Conservation (phyloP, 2,113 vertebrate species). For the Edolisoma coerulescens region DNA sequence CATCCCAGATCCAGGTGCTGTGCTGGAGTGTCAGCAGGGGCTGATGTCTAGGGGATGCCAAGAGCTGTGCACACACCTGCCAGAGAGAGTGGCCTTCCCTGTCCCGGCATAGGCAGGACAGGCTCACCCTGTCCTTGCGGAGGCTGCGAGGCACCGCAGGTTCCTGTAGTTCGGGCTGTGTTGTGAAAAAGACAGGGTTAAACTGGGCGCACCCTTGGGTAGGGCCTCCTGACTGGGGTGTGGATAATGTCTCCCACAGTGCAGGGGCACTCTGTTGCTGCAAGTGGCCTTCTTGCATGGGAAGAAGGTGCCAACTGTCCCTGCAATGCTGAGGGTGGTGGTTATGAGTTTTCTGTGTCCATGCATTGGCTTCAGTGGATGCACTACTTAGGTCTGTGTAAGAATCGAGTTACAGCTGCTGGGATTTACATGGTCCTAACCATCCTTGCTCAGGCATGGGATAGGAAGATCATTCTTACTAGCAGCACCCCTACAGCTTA, state of each 20-base stretch:
- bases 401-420: neutral
- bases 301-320: neutral
- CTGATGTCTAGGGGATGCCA: neutral
- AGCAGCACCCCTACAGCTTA: neutral
- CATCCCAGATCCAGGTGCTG: neutral
- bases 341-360: neutral
- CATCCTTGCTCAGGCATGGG: neutral
- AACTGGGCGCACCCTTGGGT: neutral
- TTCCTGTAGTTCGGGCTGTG: neutral
- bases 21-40: neutral
- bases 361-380: neutral
- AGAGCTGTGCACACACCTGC: neutral
- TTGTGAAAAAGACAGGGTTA: neutral
- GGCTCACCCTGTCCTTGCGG: neutral
- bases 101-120: too few species aligned
- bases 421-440: neutral
- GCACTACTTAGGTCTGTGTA: neutral
- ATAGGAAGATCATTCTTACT: neutral
- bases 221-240: neutral
- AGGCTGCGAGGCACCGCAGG: neutral
- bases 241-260: neutral
- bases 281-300: neutral
- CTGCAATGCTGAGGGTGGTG: neutral
- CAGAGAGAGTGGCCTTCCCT: neutral
- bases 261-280: neutral